These are phyloP conservation scores for Megalops atlanticus DNA, from an alignment of 2,113 vertebrate genomes.

Conservation along the genomic window DNA sequence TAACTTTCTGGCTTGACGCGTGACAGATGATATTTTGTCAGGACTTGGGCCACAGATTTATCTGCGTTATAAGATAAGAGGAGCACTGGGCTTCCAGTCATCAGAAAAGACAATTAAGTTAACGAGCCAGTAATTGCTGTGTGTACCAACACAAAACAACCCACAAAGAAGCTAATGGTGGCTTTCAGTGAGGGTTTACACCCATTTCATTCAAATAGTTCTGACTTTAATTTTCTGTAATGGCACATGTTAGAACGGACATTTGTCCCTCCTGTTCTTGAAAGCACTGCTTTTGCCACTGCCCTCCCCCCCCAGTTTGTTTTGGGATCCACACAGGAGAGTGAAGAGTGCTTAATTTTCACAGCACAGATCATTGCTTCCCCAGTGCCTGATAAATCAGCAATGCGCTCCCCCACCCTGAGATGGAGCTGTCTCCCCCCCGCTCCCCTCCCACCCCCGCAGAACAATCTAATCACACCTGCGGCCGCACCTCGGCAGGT, in stretches of 20 bases:
- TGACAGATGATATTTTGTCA: slow-evolving; percentile 76
- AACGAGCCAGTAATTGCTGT: slow-evolving; percentile 68
- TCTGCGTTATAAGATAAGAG: slow-evolving; percentile 74
- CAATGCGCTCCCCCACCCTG: slow-evolving; percentile 16
- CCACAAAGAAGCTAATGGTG: slow-evolving; percentile 25
- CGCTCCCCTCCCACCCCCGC: slow-evolving; percentile 53
- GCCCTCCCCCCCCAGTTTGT: neutral
- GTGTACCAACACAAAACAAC: slow-evolving; percentile 35
- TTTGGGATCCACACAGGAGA: neutral
- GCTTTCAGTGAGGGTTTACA: neutral
- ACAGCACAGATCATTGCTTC: slow-evolving; percentile 27
- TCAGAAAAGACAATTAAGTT: slow-evolving; percentile 73
- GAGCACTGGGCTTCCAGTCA: slow-evolving; percentile 70
- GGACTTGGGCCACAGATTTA: slow-evolving; percentile 69
- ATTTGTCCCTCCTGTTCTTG: neutral
- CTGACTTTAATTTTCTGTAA: neutral
- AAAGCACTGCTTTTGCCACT: neutral
- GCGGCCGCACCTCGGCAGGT: slow-evolving; percentile 46
- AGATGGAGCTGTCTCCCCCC: slow-evolving; percentile 50
- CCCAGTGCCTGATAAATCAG: slow-evolving; percentile 59
- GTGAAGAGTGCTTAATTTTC: neutral
- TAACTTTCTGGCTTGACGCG: slow-evolving; percentile 60
- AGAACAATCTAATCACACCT: slow-evolving; percentile 1
- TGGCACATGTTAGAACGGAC: neutral
- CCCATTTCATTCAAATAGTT: neutral